Base-by-base conservation (phyloP, 2,888 invertebrate genomes). In the Frankliniella intonsa region DNA sequence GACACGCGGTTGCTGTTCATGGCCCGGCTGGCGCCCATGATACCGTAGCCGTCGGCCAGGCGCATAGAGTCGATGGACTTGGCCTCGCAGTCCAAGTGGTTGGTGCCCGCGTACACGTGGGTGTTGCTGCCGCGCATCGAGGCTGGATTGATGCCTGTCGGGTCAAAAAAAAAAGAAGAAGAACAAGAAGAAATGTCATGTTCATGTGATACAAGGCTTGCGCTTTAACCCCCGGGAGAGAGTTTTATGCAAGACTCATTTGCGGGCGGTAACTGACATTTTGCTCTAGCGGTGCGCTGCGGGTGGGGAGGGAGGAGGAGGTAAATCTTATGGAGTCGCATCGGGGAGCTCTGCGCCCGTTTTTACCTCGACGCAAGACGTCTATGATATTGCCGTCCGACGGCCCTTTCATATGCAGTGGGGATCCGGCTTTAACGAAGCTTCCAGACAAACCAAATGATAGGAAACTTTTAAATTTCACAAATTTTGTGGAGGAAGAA, bases 1-100 rank as follows among this genome's bases (percentile, higher is more conserved):
- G 91, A 91, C 55, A 92, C 86, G 82, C 92, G 88, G 86, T 92
- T 92, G 81, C 91, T 90, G 87, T 91, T 90, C 91, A 92, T 91
- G 51, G 90, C 90, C 81, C 90, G 87, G 81, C 89, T 90, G 85
- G 92, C 92, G 1, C 93, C 93, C 81, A 92, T 91, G 86, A 93
- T 90, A 81, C 91, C 91, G 87, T 93, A 93, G 62, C 93, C 93
- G n/a, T 83, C 83, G 19, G 82, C 83, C 65, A 83, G 83, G 50
- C 62, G n/a, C 62, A n/a, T 62, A 0, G 7, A 17, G 62, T 62
- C 11, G 22, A 76, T 5, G 69, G 11, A 22, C 22, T 22, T 22
- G 25, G 84, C 84, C 84, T 89, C 90, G 80, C 89, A 88, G 84
- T 90, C 90, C 80, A 88, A 88, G 51, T 89, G 85, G 17, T 88